phyloP scores from a whole-genome alignment of 2,113 vertebrate genomes.

The Sebastes fasciatus region DNA sequence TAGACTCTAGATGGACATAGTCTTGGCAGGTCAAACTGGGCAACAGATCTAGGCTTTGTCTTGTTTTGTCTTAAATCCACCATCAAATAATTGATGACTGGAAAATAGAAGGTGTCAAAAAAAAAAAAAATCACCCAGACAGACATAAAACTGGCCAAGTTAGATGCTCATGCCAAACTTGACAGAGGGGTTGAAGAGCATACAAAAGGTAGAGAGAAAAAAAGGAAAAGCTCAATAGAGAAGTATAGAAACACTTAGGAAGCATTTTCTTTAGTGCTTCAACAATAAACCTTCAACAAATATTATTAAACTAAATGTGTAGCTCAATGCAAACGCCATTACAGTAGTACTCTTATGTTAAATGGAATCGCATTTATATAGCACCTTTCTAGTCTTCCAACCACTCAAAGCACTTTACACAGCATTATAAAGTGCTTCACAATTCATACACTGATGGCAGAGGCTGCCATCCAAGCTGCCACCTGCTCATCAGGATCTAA shows the following conservation, averaged over 20 bases:
- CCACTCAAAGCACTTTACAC: too few relatives aligned
- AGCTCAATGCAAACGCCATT: background rate
- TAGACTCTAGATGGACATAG: background rate
- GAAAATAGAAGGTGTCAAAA: conserved; percentile 3
- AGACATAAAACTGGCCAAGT: background rate
- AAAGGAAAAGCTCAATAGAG: background rate
- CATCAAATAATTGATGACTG: conserved; percentile 18
- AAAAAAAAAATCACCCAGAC: background rate
- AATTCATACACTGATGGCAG: too few relatives aligned
- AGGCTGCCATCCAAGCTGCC: too few relatives aligned
- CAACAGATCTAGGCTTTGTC: conserved; percentile 19
- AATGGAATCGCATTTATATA: too few relatives aligned
- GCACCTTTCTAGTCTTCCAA: too few relatives aligned
- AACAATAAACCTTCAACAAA: too few relatives aligned
- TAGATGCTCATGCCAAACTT: background rate
- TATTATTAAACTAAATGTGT: background rate
- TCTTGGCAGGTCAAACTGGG: conserved; percentile 18
- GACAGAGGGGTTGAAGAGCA: background rate
- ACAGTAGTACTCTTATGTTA: too few relatives aligned
- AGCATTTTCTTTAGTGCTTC: too few relatives aligned
- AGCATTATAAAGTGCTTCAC: too few relatives aligned
- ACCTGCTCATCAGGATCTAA: too few relatives aligned
- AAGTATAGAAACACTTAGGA: background rate
- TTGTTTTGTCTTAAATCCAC: conserved; percentile 26
- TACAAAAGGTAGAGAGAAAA: background rate